phyloP scores from a whole-genome alignment of 1,140 invertebrate species.

The Batillaria attramentaria region DNA sequence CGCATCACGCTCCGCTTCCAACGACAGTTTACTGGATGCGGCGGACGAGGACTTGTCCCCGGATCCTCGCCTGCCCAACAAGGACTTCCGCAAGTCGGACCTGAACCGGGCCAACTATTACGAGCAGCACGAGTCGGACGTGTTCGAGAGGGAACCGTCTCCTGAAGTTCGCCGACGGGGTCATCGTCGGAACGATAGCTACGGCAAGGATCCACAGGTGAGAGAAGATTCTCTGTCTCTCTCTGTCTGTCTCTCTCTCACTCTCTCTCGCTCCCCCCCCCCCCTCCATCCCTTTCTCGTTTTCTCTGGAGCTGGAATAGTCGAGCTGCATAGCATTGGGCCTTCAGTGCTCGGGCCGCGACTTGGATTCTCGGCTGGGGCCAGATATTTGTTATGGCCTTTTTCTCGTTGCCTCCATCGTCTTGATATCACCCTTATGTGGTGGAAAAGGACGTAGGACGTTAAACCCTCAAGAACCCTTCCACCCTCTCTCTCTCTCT shows the following conservation, averaged over 20 bases:
- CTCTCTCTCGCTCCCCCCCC: not conserved
- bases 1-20: slow-evolving; percentile 41
- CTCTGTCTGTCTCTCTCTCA: not conserved
- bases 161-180: slow-evolving; percentile 19
- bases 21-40: slow-evolving; percentile 54
- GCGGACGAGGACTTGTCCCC: slow-evolving; percentile 42
- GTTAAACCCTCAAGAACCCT: no score
- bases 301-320: no score
- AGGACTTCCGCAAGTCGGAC: slow-evolving; percentile 84
- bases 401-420: no score
- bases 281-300: no score
- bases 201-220: slow-evolving; percentile 29
- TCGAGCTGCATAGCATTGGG: no score
- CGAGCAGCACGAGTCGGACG: slow-evolving; percentile 44
- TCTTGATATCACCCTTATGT: no score
- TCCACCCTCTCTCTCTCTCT: no score
- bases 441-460: no score
- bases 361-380: no score
- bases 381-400: no score
- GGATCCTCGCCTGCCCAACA: slow-evolving; percentile 73
- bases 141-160: slow-evolving; percentile 38
- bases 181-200: slow-evolving; percentile 36
- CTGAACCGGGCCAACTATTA: slow-evolving; percentile 77
- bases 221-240: not conserved
- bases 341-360: no score